A percentile compares a stretch with the other conserved stretches of the same genome.
phyloP scores from a whole-genome alignment of 1,140 invertebrate genomes.

The Papilio dardanus region DNA sequence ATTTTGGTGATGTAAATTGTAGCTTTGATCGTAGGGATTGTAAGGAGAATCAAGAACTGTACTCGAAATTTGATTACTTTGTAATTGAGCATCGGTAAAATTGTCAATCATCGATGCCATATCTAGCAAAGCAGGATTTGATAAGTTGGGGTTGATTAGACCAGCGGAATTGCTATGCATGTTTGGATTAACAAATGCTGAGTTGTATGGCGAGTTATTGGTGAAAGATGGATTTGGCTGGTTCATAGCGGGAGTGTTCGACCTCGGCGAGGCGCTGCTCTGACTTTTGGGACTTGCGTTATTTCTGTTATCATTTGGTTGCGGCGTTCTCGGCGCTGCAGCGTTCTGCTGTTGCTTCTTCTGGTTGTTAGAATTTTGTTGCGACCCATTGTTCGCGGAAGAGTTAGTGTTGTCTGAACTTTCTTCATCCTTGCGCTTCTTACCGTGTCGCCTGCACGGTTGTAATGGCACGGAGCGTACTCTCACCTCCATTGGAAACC shows the following conservation, averaged over 20 bases:
- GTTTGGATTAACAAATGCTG: constrained; percentile 80
- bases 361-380: constrained; percentile 64
- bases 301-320: constrained; percentile 79
- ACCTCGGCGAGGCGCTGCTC: constrained; percentile 73
- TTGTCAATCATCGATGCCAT: constrained; percentile 89
- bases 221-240: constrained; percentile 67
- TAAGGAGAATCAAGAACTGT: constrained; percentile 90
- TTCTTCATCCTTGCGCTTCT: constrained; percentile 89
- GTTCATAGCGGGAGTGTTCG: constrained; percentile 69
- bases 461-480: constrained; percentile 92
- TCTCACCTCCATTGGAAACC: constrained; percentile 92
- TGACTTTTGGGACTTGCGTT: constrained; percentile 75
- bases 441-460: constrained; percentile 90
- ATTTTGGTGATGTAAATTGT: constrained; percentile 79
- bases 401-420: constrained; percentile 77
- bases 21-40: constrained; percentile 78
- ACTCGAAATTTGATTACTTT: constrained; percentile 91
- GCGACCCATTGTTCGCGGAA: constrained; percentile 55
- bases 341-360: constrained; percentile 64
- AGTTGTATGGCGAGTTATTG: constrained; percentile 78
- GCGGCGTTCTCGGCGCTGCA: constrained; percentile 70
- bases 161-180: constrained; percentile 72
- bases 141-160: constrained; percentile 76
- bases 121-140: constrained; percentile 84
- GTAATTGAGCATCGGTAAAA: constrained; percentile 88